Evolutionary conservation across 2,888 invertebrate species (phyloP).

Genomic region (Himalopsyche japonica): DNA sequence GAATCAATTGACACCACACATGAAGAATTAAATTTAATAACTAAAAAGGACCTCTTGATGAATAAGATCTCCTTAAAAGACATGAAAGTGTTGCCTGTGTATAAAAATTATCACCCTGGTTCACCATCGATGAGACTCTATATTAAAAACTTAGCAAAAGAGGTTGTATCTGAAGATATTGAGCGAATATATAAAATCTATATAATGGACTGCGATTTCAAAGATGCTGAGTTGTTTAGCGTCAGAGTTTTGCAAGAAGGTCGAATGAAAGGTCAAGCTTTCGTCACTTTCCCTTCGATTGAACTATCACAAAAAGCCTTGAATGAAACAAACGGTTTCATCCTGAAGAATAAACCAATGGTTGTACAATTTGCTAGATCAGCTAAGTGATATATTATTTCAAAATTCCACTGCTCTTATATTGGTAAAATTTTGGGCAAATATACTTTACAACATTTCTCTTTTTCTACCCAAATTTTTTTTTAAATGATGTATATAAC

Average conservation of each 20-base stretch:
- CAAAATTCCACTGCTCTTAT: too few species aligned
- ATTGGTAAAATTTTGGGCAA: too few species aligned
- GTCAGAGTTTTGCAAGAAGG: constrained; percentile 91
- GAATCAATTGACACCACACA: constrained; percentile 39
- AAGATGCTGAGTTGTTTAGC: constrained; percentile 60
- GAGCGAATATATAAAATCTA: constrained; percentile 76
- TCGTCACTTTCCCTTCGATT: constrained; percentile 78
- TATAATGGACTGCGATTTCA: constrained; percentile 50
- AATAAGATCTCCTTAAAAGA: constrained; percentile 74
- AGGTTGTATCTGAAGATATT: constrained; percentile 74
- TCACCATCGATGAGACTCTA: constrained; percentile 83
- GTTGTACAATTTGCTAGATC: constrained; percentile 80
- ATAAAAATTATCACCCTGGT: constrained; percentile 84
- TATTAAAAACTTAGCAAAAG: constrained; percentile 87
- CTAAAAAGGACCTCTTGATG: constrained; percentile 65
- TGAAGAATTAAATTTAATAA: constrained; percentile 55
- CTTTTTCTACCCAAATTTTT: too few species aligned
- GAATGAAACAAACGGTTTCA: constrained; percentile 83
- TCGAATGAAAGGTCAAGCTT: constrained; percentile 95
- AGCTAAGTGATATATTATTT: constrained; percentile 42
- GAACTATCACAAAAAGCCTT: constrained; percentile 74
- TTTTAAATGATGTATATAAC: too few species aligned
- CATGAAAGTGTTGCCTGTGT: constrained; percentile 74
- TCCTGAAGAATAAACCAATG: constrained; percentile 86
- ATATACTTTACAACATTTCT: too few species aligned